Evolutionary conservation across 2,113 vertebrate species (phyloP), one percentile per base, ranked within the genome.

Genomic region (Pavo muticus): DNA sequence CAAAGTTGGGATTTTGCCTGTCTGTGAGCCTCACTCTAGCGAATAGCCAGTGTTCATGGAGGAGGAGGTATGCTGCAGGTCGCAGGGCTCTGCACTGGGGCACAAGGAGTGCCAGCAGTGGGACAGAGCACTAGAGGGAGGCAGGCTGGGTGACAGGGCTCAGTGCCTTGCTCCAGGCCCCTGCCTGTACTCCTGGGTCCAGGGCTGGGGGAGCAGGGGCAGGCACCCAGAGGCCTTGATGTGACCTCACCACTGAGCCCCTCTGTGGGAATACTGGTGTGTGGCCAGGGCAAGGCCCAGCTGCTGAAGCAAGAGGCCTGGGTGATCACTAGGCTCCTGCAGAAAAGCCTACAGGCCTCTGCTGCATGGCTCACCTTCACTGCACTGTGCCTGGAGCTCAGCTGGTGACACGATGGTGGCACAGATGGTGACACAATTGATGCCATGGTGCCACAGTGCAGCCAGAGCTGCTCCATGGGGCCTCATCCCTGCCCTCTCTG

Each of bases 131-230:
- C 30, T 6, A 19, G 30, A 30, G 54, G 30, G 17, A 14, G 40
- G 25, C 1, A 0, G 2, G 23, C 4, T 1, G 2, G 27, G 3
- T 27, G 30, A 24, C 56, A 37, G 47, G 2, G 6, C 32, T 37
- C 30, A 19, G 48, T 37, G 70, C 29, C 27, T 56, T 56, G 52
- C 29, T 30, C 5, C 52, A 56, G 52, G 29, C 52, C 15, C 42
- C 45, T 81, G 84, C 96, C 95, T 94, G 84, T 93, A 27, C 65
- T 88, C 54, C 79, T 91, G 95, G 82, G 86, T 95, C 69, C 8
- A 16, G 44, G 88, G 67, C 59, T 35, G 1, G 74, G 68, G 50
- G 29, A 17, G 16, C 27, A 30, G 29, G 15, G 27, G 9, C 50
- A 52, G 50, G 50, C 50, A 27, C 27, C 52, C 29, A 30, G 29